Conservation (phyloP, 2,113 vertebrate genomes). For the Syngnathoides biaculeatus region DNA sequence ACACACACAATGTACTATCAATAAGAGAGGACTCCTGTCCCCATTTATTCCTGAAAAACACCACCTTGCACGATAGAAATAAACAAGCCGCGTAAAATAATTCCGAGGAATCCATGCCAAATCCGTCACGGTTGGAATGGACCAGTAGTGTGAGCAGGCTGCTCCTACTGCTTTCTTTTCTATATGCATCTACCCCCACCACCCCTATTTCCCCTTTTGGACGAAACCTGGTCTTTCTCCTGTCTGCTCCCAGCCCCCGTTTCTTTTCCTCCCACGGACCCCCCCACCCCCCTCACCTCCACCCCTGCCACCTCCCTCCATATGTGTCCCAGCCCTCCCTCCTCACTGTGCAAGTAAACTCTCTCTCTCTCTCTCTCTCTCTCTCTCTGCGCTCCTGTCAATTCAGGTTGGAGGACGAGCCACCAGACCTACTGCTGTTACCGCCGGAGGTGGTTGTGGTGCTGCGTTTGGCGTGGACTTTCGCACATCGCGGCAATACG, state of each 20-base stretch:
- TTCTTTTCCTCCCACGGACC: constrained; percentile 50
- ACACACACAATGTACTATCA: too few relatives aligned
- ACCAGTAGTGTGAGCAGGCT: neutral
- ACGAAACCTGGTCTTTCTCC: constrained; percentile 48
- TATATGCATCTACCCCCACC: constrained; percentile 8
- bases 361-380: constrained; percentile 45
- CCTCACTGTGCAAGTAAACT: constrained; percentile 55
- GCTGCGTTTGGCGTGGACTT: constrained; percentile 52
- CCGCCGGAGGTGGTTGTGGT: constrained; percentile 26
- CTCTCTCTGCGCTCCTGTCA: constrained; percentile 64
- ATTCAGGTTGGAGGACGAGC: constrained; percentile 61
- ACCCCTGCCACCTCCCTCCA: constrained; percentile 43
- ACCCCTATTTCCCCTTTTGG: constrained; percentile 36
- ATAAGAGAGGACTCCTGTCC: neutral
- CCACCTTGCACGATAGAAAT: neutral
- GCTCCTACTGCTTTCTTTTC: constrained; percentile 24
- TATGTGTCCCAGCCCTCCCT: constrained; percentile 34
- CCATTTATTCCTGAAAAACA: neutral
- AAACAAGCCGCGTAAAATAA: neutral
- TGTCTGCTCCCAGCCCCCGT: constrained; percentile 60
- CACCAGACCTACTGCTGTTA: constrained; percentile 51
- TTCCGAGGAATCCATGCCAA: neutral
- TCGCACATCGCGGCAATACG: constrained; percentile 47
- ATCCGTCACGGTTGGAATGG: neutral
- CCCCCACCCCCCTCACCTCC: constrained; percentile 46